A percentile compares a stretch with the other conserved stretches of the same genome.
phyloP scores from a whole-genome alignment of 2,888 invertebrate species.

The Acanthacorydalis orientalis region DNA sequence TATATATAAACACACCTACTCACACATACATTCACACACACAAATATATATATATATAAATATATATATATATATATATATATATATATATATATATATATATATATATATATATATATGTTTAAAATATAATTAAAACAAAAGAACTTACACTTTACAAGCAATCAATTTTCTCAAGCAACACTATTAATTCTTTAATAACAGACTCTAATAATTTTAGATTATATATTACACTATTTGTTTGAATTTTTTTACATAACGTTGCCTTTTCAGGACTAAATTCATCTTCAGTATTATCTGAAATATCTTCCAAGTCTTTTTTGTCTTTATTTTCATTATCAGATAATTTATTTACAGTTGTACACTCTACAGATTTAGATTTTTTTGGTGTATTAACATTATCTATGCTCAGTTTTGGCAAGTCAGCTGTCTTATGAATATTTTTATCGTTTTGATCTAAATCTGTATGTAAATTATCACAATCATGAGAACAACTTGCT shows the following conservation, averaged over 20 bases:
- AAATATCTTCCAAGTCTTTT: not conserved
- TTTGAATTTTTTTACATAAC: conserved; percentile 8
- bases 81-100: too few species aligned
- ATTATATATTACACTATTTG: conserved; percentile 18
- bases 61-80: too few species aligned
- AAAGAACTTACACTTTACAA: not conserved
- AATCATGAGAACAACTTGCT: not conserved
- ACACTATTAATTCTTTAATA: conserved; percentile 23
- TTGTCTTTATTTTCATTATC: not conserved
- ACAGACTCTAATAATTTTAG: conserved; percentile 22
- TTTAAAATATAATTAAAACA: too few species aligned
- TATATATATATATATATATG: too few species aligned
- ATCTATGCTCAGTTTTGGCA: not conserved
- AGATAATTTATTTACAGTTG: not conserved
- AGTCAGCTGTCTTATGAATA: not conserved
- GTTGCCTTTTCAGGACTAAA: not conserved
- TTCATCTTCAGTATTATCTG: not conserved
- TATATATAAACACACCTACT: too few species aligned
- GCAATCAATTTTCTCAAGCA: conserved; percentile 18
- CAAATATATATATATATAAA: too few species aligned
- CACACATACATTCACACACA: too few species aligned
- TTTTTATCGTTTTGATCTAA: not conserved
- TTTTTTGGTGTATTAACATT: not conserved
- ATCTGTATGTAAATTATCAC: not conserved
- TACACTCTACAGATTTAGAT: not conserved